Base-by-base conservation (phyloP, 2,113 vertebrate species). In the Piprites chloris region DNA sequence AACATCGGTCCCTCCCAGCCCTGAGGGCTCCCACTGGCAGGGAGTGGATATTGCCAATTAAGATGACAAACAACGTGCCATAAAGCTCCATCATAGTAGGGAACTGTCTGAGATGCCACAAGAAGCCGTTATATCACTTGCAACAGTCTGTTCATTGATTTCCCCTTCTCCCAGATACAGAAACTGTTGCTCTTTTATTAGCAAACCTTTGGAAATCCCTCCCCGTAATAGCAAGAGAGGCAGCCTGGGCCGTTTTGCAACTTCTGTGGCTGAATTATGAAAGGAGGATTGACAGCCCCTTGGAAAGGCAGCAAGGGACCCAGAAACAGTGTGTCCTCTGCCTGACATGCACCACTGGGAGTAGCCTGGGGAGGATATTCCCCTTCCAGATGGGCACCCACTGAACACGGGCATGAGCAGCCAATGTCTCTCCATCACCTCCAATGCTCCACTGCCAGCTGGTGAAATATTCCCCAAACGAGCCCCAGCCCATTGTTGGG, bases 191-290 rank as follows among this genome's bases (percentile, higher is more conserved):
- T 90, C 56, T 92, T 94, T 74, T 83, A 87, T 77, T 72, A 92
- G 90, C 68, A 20, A 81, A 92, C 88, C 92, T 90, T 71, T 65
- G 88, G 96, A 94, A 94, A 93, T 90, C 44, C 89, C 52, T 77
- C 59, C 76, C 73, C 80, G 13, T 42, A 65, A 5, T 0, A 71
- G 90, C 72, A 77, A 52, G 73, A 84, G 42, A 35, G 56, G 86
- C 72, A 37, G 19, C 10, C 67, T 3, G 44, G 75, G 90, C 65
- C 66, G 56, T 95, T 91, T 90, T 89, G 92, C 80, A 96, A 96
- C 41, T 75, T 52, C 69, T 87, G 85, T 5, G 90, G 93, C 68
- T 89, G 90, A 72, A 37, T 89, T 71, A 72, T 72, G 93, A 94
- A 92, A 93, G 82, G 39, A 20, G 67, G 71, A 61, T 8, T n/a